A percentile compares a stretch with the other conserved stretches of the same genome.
Conservation (phyloP, 2,888 invertebrate species). For the Tenthredo livida region DNA sequence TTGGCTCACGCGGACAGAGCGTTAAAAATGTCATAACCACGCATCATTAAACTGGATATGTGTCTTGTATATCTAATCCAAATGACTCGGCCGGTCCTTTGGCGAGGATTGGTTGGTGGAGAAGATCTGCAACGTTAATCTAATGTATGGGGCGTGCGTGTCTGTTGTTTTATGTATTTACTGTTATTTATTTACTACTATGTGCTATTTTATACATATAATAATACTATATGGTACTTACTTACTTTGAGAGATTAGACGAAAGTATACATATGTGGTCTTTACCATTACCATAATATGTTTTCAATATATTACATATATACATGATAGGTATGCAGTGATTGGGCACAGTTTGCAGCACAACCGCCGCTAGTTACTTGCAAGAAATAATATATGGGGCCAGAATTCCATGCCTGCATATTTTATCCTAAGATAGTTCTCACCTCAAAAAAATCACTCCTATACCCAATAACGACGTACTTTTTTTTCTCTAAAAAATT, state of each 20-base stretch:
- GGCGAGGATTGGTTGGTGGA: not conserved
- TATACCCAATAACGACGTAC: too few relatives aligned
- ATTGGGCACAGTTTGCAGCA: not conserved
- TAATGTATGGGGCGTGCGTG: not conserved
- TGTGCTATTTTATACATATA: constrained; percentile 32
- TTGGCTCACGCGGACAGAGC: constrained; percentile 79
- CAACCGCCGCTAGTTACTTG: constrained; percentile 3
- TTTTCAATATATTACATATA: not conserved
- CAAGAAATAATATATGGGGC: not conserved
- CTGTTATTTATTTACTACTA: constrained; percentile 25
- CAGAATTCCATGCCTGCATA: too few relatives aligned
- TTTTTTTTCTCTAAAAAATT: too few relatives aligned
- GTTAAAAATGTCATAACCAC: constrained; percentile 70
- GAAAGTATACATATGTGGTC: not conserved
- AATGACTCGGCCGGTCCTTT: not conserved
- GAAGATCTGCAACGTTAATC: not conserved
- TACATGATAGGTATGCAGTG: not conserved
- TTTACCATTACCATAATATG: not conserved
- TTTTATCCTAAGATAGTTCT: too few relatives aligned
- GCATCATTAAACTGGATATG: not conserved
- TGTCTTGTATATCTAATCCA: not conserved
- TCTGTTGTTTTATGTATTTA: constrained; percentile 16
- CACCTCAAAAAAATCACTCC: too few relatives aligned
- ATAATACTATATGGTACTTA: constrained; percentile 12
- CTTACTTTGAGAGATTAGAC: constrained; percentile 16